Conservation (phyloP, 2,797 vertebrate genomes). For the Benthosema pterotum region DNA sequence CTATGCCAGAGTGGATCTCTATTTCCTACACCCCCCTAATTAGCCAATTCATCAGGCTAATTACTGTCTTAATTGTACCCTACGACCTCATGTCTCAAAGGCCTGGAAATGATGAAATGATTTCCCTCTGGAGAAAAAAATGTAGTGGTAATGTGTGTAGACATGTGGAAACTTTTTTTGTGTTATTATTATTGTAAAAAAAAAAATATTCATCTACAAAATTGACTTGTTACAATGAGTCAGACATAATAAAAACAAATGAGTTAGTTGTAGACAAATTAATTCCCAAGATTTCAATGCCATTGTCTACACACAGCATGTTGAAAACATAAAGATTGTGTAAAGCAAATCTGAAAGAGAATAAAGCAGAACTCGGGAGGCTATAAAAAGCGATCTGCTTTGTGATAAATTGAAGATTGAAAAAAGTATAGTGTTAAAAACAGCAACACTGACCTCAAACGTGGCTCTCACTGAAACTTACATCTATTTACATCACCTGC, state of each 20-base stretch:
- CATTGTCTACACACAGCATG: no score
- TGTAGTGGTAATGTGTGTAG: neutral
- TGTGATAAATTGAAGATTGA: neutral
- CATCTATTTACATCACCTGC: neutral
- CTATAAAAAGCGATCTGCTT: neutral
- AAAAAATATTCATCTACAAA: no score
- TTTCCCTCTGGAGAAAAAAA: conserved; percentile 7
- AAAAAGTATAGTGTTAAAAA: neutral
- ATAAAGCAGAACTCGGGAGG: neutral
- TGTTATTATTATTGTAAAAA: no score
- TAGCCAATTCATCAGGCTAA: conserved; percentile 29
- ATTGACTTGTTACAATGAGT: no score
- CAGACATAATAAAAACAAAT: no score
- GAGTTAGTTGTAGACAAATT: no score
- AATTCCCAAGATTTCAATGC: no score
- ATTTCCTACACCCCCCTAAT: conserved; percentile 8
- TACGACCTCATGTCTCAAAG: conserved; percentile 12
- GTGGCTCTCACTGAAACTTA: neutral
- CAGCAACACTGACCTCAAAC: neutral
- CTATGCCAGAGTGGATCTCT: conserved; percentile 3
- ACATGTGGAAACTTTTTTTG: neutral
- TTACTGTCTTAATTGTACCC: conserved; percentile 26
- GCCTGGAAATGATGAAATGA: conserved; percentile 17
- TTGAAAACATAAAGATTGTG: no score
- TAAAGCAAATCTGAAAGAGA: no score